Base-by-base conservation (phyloP, 2,797 vertebrate genomes). In the Megaceryle alcyon region DNA sequence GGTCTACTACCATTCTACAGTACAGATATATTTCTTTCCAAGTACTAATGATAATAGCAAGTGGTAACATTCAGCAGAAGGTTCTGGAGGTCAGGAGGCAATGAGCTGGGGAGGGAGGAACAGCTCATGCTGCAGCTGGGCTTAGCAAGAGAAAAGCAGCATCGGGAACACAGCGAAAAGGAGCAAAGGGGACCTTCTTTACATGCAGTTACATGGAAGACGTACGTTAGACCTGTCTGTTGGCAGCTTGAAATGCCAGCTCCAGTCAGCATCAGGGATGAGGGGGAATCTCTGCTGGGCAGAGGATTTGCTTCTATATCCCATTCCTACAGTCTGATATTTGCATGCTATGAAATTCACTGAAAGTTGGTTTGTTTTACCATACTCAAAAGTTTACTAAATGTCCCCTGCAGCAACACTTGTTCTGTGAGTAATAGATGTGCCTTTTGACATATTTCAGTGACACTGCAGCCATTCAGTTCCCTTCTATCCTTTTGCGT, bases 401-500 rank as follows among this genome's bases (percentile, higher is more conserved):
- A 41, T 39, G 35, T 17, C n/a, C 57, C 56, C 2, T 5, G 53
- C 57, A 60, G 56, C 51, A 77, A 10, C 39, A 26, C 26, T 54
- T 65, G 29, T 22, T 11, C 39, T 83, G 43, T 48, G n/a, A 81
- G 21, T 56, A 68, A 25, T 3, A 65, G 66, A 63, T 4, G 2
- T n/a, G 14, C 39, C 44, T 91, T 86, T 68, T 83, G 86, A 72
- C 44, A 73, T 79, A n/a, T n/a, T 28, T 84, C 64, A 61, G 68
- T 70, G 60, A 59, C 14, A 37, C 5, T 79, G 63, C 46, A 63
- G 53, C 35, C 5, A 2, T 88, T 84, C 73, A 66, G 1, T 60
- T 53, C 17, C 61, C 20, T 88, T 57, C 33, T 43, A 73, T 51
- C 4, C 7, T 83, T 94, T 92, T 94, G 64, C 86, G 75, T 94